These are phyloP conservation scores for Crotalus helleri DNA, from an alignment of 2,113 vertebrate species.

Conservation along the genomic window DNA sequence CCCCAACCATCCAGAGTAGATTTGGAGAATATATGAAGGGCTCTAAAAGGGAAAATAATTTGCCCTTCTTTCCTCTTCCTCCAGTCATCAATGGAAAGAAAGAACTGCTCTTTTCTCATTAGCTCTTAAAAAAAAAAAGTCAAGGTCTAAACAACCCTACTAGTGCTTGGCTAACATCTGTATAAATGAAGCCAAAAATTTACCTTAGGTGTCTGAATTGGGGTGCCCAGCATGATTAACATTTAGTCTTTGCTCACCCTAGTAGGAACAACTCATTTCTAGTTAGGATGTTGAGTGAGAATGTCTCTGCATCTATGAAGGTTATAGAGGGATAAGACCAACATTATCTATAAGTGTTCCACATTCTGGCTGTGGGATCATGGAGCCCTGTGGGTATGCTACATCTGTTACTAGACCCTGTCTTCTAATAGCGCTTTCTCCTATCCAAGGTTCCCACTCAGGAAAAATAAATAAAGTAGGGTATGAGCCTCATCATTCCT, in stretches of 20 bases:
- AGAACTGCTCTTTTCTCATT: background rate
- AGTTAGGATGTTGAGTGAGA: background rate
- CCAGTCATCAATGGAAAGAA: background rate
- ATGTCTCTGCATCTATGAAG: background rate
- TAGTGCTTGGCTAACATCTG: background rate
- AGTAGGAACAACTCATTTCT: background rate
- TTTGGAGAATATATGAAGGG: background rate
- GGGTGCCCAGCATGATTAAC: background rate
- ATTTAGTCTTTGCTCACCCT: background rate
- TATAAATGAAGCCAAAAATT: background rate
- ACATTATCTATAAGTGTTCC: background rate
- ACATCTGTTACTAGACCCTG: background rate
- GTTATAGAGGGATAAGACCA: too few species aligned
- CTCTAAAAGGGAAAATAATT: background rate
- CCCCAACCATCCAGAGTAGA: background rate
- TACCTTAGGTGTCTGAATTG: background rate
- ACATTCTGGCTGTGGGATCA: background rate
- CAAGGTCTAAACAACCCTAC: background rate
- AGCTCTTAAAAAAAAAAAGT: background rate
- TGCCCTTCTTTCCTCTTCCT: background rate
- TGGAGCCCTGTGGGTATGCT: background rate
- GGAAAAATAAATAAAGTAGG: background rate
- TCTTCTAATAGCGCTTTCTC: background rate
- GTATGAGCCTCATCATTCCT: background rate
- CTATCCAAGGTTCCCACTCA: background rate